These are phyloP conservation scores for Pemphredon lugubris DNA, from an alignment of 2,888 invertebrate species.

Conservation along the genomic window DNA sequence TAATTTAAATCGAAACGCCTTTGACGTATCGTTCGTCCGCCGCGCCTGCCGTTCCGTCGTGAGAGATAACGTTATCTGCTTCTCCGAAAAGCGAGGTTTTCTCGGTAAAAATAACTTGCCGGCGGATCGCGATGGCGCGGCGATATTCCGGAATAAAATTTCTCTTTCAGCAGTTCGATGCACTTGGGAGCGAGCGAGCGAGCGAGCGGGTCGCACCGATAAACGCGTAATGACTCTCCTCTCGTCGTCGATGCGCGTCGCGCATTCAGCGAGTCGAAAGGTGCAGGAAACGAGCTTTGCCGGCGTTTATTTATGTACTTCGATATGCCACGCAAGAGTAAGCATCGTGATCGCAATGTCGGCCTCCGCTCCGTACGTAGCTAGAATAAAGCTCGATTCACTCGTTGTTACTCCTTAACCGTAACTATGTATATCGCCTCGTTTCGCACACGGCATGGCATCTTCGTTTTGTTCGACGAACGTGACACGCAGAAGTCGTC, in stretches of 20 bases:
- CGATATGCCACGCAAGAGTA: constrained; percentile 67
- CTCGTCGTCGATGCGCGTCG: constrained; percentile 27
- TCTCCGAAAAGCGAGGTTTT: neutral
- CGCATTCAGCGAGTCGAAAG: constrained; percentile 37
- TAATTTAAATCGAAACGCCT: too few relatives aligned
- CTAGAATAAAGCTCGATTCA: constrained; percentile 49
- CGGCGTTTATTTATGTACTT: constrained; percentile 66
- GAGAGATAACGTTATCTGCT: neutral
- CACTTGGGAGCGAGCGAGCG: constrained; percentile 22
- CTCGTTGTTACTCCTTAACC: neutral
- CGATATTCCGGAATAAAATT: constrained; percentile 14
- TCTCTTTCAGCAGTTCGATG: constrained; percentile 40
- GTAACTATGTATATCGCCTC: neutral
- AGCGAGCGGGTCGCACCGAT: constrained; percentile 23
- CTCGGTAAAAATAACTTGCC: neutral
- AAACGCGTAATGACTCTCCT: constrained; percentile 35
- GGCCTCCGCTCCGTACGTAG: constrained; percentile 32
- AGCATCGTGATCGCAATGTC: constrained; percentile 68
- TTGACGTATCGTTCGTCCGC: too few relatives aligned
- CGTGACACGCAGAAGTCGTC: too few relatives aligned
- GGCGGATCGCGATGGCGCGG: neutral
- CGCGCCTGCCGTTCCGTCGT: too few relatives aligned
- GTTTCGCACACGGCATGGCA: too few relatives aligned
- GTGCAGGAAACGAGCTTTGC: constrained; percentile 66
- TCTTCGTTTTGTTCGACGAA: neutral